Percentiles rank a stretch among this genome's conserved stretches.
Conservation (phyloP, 37 sponge, comb jelly and placozoan species). For the Ephydatia muelleri region DNA sequence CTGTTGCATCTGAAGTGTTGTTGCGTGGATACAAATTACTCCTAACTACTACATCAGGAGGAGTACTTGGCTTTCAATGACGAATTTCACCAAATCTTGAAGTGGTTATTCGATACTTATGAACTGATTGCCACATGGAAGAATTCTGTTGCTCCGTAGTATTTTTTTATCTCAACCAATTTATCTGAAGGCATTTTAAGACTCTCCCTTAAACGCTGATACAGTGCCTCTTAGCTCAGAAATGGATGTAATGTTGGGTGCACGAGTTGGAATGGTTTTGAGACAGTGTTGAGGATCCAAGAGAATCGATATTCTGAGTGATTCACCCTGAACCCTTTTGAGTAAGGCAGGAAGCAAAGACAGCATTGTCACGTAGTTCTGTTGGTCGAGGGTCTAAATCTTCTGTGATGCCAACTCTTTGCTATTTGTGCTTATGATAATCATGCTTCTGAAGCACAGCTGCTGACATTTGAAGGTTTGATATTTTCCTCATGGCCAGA, state of each 20-base stretch:
- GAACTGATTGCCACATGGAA: constrained; percentile 12
- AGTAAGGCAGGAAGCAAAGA: not conserved
- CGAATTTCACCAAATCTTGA: not conserved
- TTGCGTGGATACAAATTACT: not conserved
- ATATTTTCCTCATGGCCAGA: no score
- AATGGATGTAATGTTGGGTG: not conserved
- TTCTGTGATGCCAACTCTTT: not conserved
- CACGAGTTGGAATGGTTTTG: not conserved
- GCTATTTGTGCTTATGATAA: constrained; percentile 19
- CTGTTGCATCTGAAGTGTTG: not conserved
- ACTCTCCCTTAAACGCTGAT: not conserved
- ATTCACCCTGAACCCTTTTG: not conserved
- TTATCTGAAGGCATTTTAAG: not conserved
- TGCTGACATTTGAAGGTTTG: constrained; percentile 6
- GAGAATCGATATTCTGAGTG: not conserved
- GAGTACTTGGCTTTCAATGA: not conserved
- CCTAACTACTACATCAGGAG: not conserved
- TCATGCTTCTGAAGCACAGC: constrained; percentile 22
- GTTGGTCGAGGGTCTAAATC: constrained; percentile 35
- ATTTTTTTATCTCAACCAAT: not conserved
- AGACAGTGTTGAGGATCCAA: not conserved
- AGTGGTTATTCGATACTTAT: constrained; percentile 6
- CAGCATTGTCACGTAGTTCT: constrained; percentile 11
- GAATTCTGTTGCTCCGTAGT: not conserved
- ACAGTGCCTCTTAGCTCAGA: not conserved